Percentiles rank a stretch among this genome's conserved stretches.
Conservation (phyloP, 2,113 vertebrate species). For the Phylloscopus trochiloides region DNA sequence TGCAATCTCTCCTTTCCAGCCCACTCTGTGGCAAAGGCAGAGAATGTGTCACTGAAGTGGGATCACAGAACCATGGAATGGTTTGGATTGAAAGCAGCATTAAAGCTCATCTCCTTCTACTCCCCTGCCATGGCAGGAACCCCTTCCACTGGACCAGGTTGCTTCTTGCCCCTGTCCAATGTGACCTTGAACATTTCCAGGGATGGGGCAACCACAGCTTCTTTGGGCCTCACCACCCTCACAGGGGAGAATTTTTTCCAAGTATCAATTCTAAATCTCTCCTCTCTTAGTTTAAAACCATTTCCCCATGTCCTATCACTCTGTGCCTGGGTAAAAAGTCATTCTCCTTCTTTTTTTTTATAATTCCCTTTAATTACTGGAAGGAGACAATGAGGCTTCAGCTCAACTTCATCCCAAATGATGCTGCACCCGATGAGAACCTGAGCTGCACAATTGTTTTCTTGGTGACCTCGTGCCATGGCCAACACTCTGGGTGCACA, state of each 20-base stretch:
- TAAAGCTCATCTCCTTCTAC: not conserved
- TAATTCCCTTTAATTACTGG: not conserved
- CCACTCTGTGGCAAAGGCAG: not conserved
- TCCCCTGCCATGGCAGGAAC: not conserved
- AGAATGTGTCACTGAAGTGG: not conserved
- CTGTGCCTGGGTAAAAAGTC: not conserved
- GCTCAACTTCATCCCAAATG: not conserved
- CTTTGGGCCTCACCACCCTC: not conserved
- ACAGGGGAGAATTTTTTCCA: not conserved
- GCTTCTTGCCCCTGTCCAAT: not conserved
- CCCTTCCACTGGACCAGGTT: not conserved
- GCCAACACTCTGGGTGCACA: not conserved
- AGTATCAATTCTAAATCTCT: not conserved
- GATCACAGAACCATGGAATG: not conserved
- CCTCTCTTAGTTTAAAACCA: not conserved
- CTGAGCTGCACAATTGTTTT: not conserved
- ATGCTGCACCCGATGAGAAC: not conserved
- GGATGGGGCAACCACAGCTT: not conserved
- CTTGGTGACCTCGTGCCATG: fast-evolving
- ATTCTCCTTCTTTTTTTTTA: not conserved
- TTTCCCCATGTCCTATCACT: too few species aligned
- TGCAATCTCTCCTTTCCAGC: not conserved
- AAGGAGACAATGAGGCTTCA: not conserved
- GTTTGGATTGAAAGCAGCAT: not conserved
- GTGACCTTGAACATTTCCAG: not conserved